Evolutionary conservation across 2,888 invertebrate genomes (phyloP).

Genomic region (Stegana nigrithorax): DNA sequence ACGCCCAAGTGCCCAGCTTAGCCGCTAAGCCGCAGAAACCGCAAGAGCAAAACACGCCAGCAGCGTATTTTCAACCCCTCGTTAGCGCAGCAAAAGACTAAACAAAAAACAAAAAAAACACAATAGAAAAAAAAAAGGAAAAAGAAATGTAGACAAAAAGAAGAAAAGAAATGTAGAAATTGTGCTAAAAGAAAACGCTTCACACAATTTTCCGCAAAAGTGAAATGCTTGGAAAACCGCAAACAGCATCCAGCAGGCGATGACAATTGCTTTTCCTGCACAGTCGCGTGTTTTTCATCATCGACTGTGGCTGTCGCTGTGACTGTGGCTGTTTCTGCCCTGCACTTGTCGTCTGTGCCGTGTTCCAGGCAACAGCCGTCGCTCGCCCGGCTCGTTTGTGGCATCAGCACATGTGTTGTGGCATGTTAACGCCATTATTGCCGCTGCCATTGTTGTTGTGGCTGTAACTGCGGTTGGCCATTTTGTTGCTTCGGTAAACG

Average conservation of each 20-base stretch:
- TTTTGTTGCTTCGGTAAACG: constrained; percentile 30
- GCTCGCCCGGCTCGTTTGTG: constrained; percentile 3
- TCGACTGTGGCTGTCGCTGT: constrained; percentile 24
- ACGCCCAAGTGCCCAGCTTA: no score
- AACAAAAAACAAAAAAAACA: constrained; percentile 32
- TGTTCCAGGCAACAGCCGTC: not conserved
- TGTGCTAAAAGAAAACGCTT: constrained; percentile 8
- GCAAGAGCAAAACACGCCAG: not conserved
- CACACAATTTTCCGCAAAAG: constrained; percentile 39
- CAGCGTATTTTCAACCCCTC: constrained; percentile 50
- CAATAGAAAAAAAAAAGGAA: constrained; percentile 29
- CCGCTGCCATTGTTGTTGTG: constrained; percentile 45
- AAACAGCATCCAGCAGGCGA: constrained; percentile 15
- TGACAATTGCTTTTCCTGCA: no score
- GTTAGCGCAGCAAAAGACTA: constrained; percentile 51
- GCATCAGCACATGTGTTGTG: constrained; percentile 46
- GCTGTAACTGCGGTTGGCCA: constrained; percentile 24
- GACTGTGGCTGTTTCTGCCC: constrained; percentile 39
- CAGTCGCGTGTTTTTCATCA: not conserved
- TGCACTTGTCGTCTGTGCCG: constrained; percentile 1
- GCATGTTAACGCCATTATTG: constrained; percentile 39
- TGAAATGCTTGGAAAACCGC: constrained; percentile 9
- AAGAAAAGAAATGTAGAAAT: constrained; percentile 16
- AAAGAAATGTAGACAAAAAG: constrained; percentile 27
- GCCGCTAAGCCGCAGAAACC: not conserved